Evolutionary conservation across 1,140 invertebrate genomes (phyloP).

Genomic region (Neotoxoptera formosana): DNA sequence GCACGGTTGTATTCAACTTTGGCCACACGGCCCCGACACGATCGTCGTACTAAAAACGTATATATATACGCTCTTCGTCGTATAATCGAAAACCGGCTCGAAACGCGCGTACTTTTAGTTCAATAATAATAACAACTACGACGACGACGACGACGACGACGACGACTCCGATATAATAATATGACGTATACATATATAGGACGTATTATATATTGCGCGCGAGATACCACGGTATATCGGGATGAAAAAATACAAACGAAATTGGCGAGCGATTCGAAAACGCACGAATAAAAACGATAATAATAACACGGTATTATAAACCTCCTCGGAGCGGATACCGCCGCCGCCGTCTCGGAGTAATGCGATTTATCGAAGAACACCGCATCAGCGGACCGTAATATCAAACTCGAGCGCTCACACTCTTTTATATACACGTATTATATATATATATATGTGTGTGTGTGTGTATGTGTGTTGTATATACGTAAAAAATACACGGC

Average conservation of each 20-base stretch:
- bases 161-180: too few relatives aligned
- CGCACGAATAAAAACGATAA: background rate
- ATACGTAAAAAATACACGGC: background rate
- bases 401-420: background rate
- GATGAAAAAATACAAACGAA: background rate
- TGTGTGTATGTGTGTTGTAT: background rate
- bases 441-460: background rate
- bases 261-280: background rate
- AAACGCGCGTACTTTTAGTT: background rate
- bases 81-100: background rate
- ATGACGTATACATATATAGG: too few relatives aligned
- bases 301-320: background rate
- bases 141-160: background rate
- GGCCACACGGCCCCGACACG: background rate
- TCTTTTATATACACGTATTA: too few relatives aligned
- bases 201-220: background rate
- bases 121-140: background rate
- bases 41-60: background rate
- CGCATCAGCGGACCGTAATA: background rate
- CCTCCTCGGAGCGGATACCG: background rate
- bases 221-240: background rate
- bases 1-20: background rate
- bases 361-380: background rate
- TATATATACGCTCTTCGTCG: too few relatives aligned
- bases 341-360: background rate